Base-by-base conservation (phyloP, 2,113 vertebrate species). In the Haemorhous mexicanus region DNA sequence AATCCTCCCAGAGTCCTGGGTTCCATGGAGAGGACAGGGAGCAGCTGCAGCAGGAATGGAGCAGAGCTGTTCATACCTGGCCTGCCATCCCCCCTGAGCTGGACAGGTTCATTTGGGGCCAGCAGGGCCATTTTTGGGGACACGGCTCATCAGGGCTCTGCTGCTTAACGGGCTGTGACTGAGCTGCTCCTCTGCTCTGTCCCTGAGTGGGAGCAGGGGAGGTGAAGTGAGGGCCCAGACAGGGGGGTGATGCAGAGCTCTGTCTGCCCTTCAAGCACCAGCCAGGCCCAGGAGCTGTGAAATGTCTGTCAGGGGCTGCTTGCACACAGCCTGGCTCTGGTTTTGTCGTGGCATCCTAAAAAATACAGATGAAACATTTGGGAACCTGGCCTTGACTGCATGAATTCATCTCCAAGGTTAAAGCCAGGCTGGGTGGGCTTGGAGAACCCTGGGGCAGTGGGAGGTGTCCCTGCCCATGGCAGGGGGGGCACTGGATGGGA, bases 141-240 rank as follows among this genome's bases (percentile, higher is more conserved):
- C 27, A 6, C 0, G 32, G 84, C 80, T 89, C 87, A 20, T 91
- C 91, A 84, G 7, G 6, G 58, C 95, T 52, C 16, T 5, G 32
- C 93, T 79, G 87, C 74, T 27, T 93, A 66, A 94, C 41, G 18
- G 32, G 27, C 23, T 62, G 12, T 82, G 95, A 95, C 91, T 89
- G 64, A 19, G 7, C 3, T 0, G 4, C 56, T 90, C 9, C 79
- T 80, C 28, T 44, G 32, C 5, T 43, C 15, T 5, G 41, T 50
- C 84, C 89, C 91, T 14, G 15, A 67, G 91, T 21, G 94, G 80
- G 86, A n/a, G 73, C 89, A 91, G 19, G 6, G 77, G 33, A 91
- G 93, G 91, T 81, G 22, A 95, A 78, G 86, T 0, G 41, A 68
- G 52, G 49, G 19, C 52, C 6, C 83, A 63, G 93, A 16, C 64